Base-by-base conservation (phyloP, 2,113 vertebrate species). In the Vanacampus margaritifer region DNA sequence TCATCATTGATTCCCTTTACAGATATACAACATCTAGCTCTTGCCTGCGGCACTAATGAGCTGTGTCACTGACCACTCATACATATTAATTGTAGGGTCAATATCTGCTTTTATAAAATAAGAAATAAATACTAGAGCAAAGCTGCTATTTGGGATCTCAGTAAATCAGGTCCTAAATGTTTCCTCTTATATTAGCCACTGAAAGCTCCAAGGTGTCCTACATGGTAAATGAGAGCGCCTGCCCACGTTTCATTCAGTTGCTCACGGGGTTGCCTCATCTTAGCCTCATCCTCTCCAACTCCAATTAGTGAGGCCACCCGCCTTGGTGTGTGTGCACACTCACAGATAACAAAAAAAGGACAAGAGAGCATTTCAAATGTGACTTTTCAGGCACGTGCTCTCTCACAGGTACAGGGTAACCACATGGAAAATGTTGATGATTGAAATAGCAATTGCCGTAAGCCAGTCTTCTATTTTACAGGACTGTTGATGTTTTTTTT, bases 221-320 rank as follows among this genome's bases (percentile, higher is more conserved):
- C 64, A 69, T 17, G 21, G 61, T 71, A 78, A 74, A 76, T 71
- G 68, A 26, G 46, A n/a, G 8, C 45, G 19, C 48, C 46, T 48
- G 46, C 19, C 48, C 17, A n/a, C 21, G 48, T 50, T 50, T 50
- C 48, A 19, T 23, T 23, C 19, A n/a, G 5, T 28, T 16, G 24
- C 53, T 26, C 12, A 66, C 64, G 67, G 62, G 24, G 64, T 45
- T 12, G n/a, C 35, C 37, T 70, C 11, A 8, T 32, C 76, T 51
- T 10, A 35, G 51, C 74, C 65, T 77, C 69, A 72, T 63, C 66
- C 68, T 79, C 65, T 74, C 37, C 65, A 68, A 57, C 50, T 72
- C 68, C 85, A 88, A 84, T 89, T 82, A 87, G 45, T 10, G 6
- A 58, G 59, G 64, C 67, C 58, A 65, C 32, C 69, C 19, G 35